phyloP scores from a whole-genome alignment of 2,888 invertebrate genomes.

The Hyposoter didymator region DNA sequence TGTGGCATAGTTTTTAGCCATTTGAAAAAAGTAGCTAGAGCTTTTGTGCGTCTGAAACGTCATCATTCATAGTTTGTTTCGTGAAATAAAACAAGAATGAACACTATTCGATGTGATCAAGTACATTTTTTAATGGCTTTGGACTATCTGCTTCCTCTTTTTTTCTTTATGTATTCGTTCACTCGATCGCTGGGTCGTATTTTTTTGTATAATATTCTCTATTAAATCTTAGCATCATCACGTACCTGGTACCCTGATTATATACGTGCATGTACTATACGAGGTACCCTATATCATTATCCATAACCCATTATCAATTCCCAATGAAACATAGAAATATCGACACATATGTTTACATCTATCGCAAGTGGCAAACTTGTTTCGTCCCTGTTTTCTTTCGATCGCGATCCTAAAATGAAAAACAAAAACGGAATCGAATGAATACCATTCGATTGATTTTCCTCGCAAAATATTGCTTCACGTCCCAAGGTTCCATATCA shows the following conservation, averaged over 20 bases:
- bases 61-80: slow-evolving; percentile 14
- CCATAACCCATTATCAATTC: slow-evolving; percentile 48
- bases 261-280: slow-evolving; percentile 43
- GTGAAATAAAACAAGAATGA: neutral
- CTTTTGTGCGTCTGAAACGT: slow-evolving; percentile 44
- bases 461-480: neutral
- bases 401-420: neutral
- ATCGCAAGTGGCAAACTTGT: slow-evolving; percentile 34
- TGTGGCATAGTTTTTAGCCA: slow-evolving; percentile 25
- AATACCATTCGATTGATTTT: neutral
- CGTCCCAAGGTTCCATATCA: neutral
- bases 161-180: slow-evolving; percentile 3
- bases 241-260: slow-evolving; percentile 44
- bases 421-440: neutral
- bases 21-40: slow-evolving; percentile 17
- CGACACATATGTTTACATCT: slow-evolving; percentile 25
- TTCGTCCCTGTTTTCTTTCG: slow-evolving; percentile 23
- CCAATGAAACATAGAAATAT: slow-evolving; percentile 50
- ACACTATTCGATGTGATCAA: neutral
- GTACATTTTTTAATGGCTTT: slow-evolving; percentile 6
- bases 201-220: neutral
- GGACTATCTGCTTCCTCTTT: slow-evolving; percentile 17
- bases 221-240: slow-evolving; percentile 44
- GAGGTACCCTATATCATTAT: slow-evolving; percentile 24
- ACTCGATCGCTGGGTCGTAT: neutral